A percentile compares a stretch with the other conserved stretches of the same genome.
Evolutionary conservation across 2,797 vertebrate genomes (phyloP).

Genomic region (Otus scops): DNA sequence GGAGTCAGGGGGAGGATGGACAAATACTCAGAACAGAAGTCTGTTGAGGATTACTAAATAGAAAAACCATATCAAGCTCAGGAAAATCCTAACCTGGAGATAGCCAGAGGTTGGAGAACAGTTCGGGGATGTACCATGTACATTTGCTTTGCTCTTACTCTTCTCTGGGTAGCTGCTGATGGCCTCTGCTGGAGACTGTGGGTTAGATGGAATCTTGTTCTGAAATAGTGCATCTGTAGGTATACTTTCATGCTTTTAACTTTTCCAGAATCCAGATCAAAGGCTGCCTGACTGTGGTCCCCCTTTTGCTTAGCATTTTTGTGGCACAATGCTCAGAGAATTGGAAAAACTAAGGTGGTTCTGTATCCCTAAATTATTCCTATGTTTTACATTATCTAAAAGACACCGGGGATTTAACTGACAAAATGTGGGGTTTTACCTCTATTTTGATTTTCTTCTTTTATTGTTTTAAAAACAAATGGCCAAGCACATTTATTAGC

Average conservation of each 20-base stretch:
- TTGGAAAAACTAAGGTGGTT: not conserved
- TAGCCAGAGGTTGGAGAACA: not conserved
- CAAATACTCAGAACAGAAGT: not conserved
- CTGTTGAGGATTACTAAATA: not conserved
- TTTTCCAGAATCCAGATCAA: not conserved
- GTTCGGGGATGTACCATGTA: not conserved
- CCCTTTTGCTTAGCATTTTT: not conserved
- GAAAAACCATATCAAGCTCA: not conserved
- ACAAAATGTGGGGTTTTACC: accelerated
- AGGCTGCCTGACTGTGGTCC: not conserved
- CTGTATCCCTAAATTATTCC: not conserved
- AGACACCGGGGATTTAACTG: not conserved
- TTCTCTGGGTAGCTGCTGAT: not conserved
- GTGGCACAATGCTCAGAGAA: not conserved
- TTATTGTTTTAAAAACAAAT: not conserved
- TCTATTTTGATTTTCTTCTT: not conserved
- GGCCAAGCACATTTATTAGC: not conserved
- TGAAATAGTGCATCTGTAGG: not conserved
- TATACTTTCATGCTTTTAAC: not conserved
- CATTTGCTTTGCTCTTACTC: not conserved
- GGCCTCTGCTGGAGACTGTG: not conserved
- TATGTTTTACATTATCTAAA: not conserved
- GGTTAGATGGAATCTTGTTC: not conserved
- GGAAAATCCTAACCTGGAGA: not conserved
- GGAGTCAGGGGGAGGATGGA: not conserved